A percentile compares a stretch with the other conserved stretches of the same genome.
phyloP scores from a whole-genome alignment of 2,888 invertebrate genomes.

The Cryptophagus acutangulus region DNA sequence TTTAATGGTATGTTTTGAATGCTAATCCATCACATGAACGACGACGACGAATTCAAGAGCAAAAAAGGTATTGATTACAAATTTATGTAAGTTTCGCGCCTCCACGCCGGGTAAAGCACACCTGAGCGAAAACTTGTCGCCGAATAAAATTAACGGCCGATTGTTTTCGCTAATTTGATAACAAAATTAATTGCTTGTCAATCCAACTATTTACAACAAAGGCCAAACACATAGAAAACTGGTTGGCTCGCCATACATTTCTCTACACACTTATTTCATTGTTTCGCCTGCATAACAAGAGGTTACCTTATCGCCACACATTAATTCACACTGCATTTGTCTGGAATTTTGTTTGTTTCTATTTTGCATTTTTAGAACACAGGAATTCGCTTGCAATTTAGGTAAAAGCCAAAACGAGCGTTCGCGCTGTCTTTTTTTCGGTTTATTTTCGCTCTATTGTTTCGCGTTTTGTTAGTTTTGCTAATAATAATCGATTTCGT shows the following conservation, averaged over 20 bases:
- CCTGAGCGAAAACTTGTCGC: conserved; percentile 5
- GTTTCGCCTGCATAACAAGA: conserved; percentile 12
- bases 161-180: conserved; percentile 46
- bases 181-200: conserved; percentile 46
- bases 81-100: too few relatives aligned
- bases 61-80: too few relatives aligned
- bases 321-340: conserved; percentile 31
- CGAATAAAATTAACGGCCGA: conserved; percentile 27
- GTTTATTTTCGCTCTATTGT: too few relatives aligned
- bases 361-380: too few relatives aligned
- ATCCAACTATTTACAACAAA: conserved; percentile 43
- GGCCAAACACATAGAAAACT: conserved; percentile 24
- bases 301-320: conserved; percentile 21
- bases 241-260: conserved; percentile 1
- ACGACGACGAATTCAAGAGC: too few relatives aligned
- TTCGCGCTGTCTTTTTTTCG: too few relatives aligned
- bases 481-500: too few relatives aligned
- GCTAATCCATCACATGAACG: too few relatives aligned
- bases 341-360: conserved; percentile 22
- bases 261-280: conserved; percentile 21
- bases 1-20: too few relatives aligned
- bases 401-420: too few relatives aligned
- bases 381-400: too few relatives aligned
- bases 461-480: too few relatives aligned
- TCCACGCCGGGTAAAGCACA: conserved; percentile 8